Percentiles rank a stretch among this genome's conserved stretches.
These are phyloP conservation scores for Oryzias melastigma DNA, from an alignment of 2,113 vertebrate species.

Conservation along the genomic window DNA sequence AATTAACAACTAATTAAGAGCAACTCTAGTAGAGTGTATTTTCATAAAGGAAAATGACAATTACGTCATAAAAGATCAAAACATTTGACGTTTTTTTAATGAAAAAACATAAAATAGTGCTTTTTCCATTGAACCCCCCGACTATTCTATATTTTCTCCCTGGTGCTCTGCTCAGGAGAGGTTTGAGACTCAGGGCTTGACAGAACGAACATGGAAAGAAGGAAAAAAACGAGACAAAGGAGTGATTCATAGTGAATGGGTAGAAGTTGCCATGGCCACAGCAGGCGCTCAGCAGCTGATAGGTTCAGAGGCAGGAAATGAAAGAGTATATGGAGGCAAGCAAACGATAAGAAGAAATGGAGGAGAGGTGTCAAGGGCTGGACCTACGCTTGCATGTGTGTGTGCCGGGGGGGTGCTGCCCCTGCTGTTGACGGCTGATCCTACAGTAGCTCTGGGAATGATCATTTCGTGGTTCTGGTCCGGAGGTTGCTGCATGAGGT, in stretches of 20 bases:
- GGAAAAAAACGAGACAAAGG: constrained; percentile 49
- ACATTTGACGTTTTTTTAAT: too few relatives aligned
- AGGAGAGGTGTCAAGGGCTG: background rate
- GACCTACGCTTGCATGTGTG: constrained; percentile 63
- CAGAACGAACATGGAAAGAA: constrained; percentile 11
- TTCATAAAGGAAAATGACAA: too few relatives aligned
- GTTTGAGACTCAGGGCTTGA: constrained; percentile 18
- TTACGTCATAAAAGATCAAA: too few relatives aligned
- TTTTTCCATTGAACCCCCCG: too few relatives aligned
- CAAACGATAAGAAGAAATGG: background rate
- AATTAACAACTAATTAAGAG: too few relatives aligned
- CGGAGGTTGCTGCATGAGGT: constrained; percentile 44
- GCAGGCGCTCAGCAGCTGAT: constrained; percentile 18
- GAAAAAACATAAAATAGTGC: too few relatives aligned
- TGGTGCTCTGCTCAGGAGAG: background rate
- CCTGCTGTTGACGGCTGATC: constrained; percentile 71
- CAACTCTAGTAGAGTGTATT: too few relatives aligned
- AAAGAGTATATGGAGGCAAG: constrained; percentile 27
- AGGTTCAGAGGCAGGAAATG: constrained; percentile 8
- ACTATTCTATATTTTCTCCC: too few relatives aligned
- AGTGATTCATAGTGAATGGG: constrained; percentile 51
- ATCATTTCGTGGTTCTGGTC: constrained; percentile 77
- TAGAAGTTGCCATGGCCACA: constrained; percentile 55
- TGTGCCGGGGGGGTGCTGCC: constrained; percentile 77
- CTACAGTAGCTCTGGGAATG: constrained; percentile 85